Evolutionary conservation across 2,113 vertebrate genomes (phyloP).

Genomic region (Aspiorhynchus laticeps): DNA sequence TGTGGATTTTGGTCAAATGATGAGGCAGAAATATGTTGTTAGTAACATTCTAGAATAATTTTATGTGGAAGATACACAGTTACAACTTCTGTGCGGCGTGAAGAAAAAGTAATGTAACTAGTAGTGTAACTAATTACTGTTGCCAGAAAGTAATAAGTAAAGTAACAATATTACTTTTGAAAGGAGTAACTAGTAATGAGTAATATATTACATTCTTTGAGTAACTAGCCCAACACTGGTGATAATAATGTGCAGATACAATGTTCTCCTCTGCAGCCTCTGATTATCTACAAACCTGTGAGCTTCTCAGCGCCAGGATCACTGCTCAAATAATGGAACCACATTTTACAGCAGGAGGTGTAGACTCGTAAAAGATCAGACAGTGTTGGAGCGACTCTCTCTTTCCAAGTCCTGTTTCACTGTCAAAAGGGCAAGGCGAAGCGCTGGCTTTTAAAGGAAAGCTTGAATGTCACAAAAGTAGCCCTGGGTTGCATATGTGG

Average conservation of each 20-base stretch:
- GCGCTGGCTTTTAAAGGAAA: slow-evolving; percentile 16
- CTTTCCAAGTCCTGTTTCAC: slow-evolving; percentile 50
- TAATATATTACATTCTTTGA: too few relatives aligned
- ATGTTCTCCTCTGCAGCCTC: background rate
- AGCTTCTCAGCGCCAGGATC: slow-evolving; percentile 41
- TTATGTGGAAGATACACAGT: too few relatives aligned
- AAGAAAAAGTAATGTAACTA: too few relatives aligned
- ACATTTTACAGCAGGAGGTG: slow-evolving; percentile 71
- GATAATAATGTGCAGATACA: slow-evolving; percentile 36
- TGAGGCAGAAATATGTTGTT: too few relatives aligned
- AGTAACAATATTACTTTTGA: too few relatives aligned
- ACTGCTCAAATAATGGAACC: slow-evolving; percentile 52
- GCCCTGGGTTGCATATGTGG: slow-evolving; percentile 25
- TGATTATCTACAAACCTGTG: slow-evolving; percentile 50
- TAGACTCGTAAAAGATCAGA: slow-evolving; percentile 65
- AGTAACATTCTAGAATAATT: too few relatives aligned
- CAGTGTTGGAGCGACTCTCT: slow-evolving; percentile 50
- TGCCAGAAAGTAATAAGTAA: too few relatives aligned
- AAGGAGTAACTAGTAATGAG: too few relatives aligned
- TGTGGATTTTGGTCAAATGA: too few relatives aligned
- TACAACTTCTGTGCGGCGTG: too few relatives aligned
- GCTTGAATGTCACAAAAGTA: slow-evolving; percentile 35
- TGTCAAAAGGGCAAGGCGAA: slow-evolving; percentile 29
- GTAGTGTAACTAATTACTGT: too few relatives aligned
- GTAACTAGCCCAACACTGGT: too few relatives aligned